These are phyloP conservation scores for Cephus pygmeus DNA, from an alignment of 2,888 invertebrate species.

Conservation along the genomic window DNA sequence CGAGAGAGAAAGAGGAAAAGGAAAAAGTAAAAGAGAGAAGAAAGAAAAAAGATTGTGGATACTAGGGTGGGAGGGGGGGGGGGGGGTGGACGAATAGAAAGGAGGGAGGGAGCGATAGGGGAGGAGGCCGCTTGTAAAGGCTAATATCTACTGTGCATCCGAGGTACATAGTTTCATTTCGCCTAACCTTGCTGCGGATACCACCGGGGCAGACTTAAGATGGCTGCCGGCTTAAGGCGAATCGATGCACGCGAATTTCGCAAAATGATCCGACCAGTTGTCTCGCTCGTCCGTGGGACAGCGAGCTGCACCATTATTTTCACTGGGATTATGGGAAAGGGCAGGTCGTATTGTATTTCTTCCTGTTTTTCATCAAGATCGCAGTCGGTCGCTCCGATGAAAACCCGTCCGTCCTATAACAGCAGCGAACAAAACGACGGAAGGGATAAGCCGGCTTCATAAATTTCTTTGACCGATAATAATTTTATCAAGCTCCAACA, in stretches of 20 bases:
- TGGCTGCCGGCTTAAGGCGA: conserved; percentile 1
- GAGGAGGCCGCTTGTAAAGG: conserved; percentile 24
- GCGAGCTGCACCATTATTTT: background rate
- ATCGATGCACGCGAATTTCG: conserved; percentile 2
- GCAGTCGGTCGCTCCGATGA: background rate
- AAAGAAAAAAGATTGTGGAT: conserved; percentile 23
- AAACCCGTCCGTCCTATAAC: background rate
- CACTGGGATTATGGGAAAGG: background rate
- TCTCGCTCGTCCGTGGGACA: background rate
- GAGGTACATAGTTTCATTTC: conserved; percentile 22
- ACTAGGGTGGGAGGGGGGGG: background rate
- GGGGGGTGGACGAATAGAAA: background rate
- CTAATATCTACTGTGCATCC: conserved; percentile 21
- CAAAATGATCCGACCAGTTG: background rate
- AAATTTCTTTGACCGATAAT: conserved; percentile 35
- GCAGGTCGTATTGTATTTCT: background rate
- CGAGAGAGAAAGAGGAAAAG: conserved; percentile 4
- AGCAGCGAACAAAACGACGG: conserved; percentile 3
- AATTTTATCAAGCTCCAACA: conserved; percentile 30
- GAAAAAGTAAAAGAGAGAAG: conserved; percentile 16
- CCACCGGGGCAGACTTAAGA: background rate
- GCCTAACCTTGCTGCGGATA: conserved; percentile 13
- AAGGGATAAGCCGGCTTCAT: conserved; percentile 35
- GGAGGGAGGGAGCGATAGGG: conserved; percentile 16
- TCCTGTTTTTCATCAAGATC: background rate